phyloP scores from a whole-genome alignment of 2,797 vertebrate species.

The Sebastes baramenuke region DNA sequence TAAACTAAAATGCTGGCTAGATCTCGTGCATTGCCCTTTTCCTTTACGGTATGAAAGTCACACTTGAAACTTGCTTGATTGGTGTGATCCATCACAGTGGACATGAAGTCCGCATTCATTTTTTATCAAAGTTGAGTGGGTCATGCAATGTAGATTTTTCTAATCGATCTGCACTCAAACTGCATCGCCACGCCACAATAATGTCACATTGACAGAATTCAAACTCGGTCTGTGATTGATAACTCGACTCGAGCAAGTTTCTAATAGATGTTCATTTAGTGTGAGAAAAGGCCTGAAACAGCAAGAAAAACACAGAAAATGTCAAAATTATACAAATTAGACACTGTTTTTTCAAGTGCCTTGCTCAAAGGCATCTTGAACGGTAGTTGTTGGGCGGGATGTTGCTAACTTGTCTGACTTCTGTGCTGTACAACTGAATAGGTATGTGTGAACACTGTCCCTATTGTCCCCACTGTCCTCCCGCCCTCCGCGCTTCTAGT shows the following conservation, averaged over 20 bases:
- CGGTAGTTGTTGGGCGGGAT: background rate
- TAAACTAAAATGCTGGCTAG: too few species aligned
- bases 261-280: background rate
- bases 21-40: background rate
- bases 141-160: background rate
- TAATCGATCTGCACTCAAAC: background rate
- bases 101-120: background rate
- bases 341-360: background rate
- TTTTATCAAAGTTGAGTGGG: background rate
- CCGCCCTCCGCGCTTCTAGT: constrained; percentile 15
- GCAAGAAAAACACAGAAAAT: background rate
- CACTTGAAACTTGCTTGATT: background rate
- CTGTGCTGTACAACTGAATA: background rate
- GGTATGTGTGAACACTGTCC: constrained; percentile 9
- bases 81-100: background rate
- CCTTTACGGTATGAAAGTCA: background rate
- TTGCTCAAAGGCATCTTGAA: background rate
- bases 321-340: background rate
- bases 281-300: background rate
- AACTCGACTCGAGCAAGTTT: background rate
- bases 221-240: background rate
- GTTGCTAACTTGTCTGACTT: background rate
- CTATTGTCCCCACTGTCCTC: constrained; percentile 9
- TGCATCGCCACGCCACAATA: background rate
- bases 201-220: background rate